Base-by-base conservation (phyloP, 2,113 vertebrate genomes). In the Periophthalmodon schlosseri region DNA sequence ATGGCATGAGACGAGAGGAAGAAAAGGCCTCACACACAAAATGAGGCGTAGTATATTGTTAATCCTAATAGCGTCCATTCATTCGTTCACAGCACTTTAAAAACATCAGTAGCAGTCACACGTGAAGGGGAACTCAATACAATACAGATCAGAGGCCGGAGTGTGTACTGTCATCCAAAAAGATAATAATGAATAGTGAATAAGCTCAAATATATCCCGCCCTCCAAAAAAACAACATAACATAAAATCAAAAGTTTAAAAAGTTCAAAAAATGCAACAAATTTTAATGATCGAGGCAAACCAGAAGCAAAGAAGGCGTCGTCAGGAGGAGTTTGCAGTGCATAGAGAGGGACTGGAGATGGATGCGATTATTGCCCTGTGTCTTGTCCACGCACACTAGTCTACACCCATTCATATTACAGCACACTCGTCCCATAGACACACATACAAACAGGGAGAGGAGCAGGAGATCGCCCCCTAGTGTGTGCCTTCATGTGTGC, bases 1-100 rank as follows among this genome's bases (percentile, higher is more conserved):
- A 91, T 93, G 92, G 92, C 92, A 93, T 92, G 92, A 93, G 60
- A 63, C 24, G 86, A 92, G 85, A 89, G 86, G 87, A 88, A 91
- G 86, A 87, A 90, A 91, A 87, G 80, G 89, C 70, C 86, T 80
- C 84, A 78, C 72, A 50, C 76, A 69, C 78, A 85, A 47, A 20
- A 86, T 74, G 71, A 77, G 74, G 76, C 73, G 80, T 64, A 66
- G 70, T 71, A 68, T 75, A 46, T 70, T 64, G 39, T 69, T 74
- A 56, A 64, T 65, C 69, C 72, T 73, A 72, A 63, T 28, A 81
- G 68, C 18, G 75, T 86, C 72, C 82, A 68, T 77, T 85, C 89
- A 80, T 86, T 87, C 86, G 46, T 92, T 94, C 88, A 92, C 88
- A 94, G 92, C 91, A 91, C 88, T 89, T 89, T 80, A 67, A 85